Conservation (phyloP, 2,113 vertebrate genomes). For the Calypte anna region DNA sequence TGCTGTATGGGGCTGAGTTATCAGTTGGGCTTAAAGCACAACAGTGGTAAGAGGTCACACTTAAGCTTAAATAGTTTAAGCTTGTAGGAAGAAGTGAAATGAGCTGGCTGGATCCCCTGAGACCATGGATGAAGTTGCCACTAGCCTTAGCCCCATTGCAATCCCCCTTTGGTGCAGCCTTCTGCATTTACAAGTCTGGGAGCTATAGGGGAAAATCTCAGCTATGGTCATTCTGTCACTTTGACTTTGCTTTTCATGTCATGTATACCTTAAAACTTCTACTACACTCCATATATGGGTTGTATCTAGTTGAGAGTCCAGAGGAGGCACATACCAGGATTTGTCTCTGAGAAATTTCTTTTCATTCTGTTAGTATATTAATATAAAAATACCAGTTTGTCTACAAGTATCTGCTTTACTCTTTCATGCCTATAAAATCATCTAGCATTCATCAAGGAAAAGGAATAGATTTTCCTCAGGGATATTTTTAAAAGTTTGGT, state of each 20-base stretch:
- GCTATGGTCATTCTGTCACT: neutral
- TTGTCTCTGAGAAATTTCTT: neutral
- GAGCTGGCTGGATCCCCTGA: neutral
- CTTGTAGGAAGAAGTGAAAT: neutral
- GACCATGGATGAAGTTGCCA: neutral
- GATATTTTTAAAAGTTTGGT: neutral
- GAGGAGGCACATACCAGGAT: neutral
- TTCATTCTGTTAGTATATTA: neutral
- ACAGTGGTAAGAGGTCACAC: neutral
- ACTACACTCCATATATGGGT: neutral
- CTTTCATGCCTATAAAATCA: neutral
- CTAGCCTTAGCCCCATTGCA: neutral
- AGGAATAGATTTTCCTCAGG: neutral
- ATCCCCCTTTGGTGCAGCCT: neutral
- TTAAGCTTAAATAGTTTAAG: neutral
- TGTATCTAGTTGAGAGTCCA: neutral
- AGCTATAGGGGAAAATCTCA: neutral
- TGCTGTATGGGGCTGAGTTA: no score
- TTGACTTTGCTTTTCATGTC: neutral
- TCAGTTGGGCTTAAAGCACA: no score
- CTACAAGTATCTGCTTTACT: neutral
- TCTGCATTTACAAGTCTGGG: accelerated
- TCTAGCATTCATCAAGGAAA: neutral
- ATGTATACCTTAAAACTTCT: neutral
- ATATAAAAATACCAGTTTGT: neutral